Base-by-base conservation (phyloP, 2,888 invertebrate genomes). In the Pyrocoelia pectoralis region DNA sequence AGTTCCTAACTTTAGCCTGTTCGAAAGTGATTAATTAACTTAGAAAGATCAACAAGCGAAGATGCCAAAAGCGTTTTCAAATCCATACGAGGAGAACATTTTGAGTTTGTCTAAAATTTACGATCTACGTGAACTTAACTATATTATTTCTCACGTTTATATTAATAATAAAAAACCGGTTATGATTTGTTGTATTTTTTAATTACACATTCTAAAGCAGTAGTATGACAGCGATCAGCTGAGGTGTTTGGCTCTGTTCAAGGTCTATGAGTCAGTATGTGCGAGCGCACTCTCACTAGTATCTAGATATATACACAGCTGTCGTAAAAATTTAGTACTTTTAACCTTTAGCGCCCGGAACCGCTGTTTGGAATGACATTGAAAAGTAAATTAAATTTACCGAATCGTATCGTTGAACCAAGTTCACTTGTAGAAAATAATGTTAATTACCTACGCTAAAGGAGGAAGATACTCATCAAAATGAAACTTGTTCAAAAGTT, bases 181-280 rank as follows among this genome's bases (percentile, higher is more conserved):
- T 55, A 48, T 41, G 51, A 61, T 56, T 61, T 61, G 43, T 58
- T 56, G 50, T 56, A 33, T 46, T 46, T 46, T 46, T 46, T 17
- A 46, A 46, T 46, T 46, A 46, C 17, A 46, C 15, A 46, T 46
- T 46, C 46, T 46, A 46, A 46, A 46, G 46, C 10, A 46, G 5
- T 46, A 46, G 46, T 14, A 52, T 57, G 57, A 46, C 53, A 59
- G 55, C 40, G 54, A 65, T 65, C 65, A 65, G 76, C 72, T 75
- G 73, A 76, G 77, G 77, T 77, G 75, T 72, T 74, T 75, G 75
- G 75, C 73, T 74, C 73, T 72, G 65, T 76, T 74, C 79, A 79
- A 79, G 79, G 79, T 72, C 74, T 70, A 69, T 74, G 75, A 75
- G 70, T 76, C 76, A 74, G 65, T 53, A 43, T 38, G 40, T 56